These are phyloP conservation scores for Lipophrys pholis DNA, from an alignment of 2,113 vertebrate species.

Conservation along the genomic window DNA sequence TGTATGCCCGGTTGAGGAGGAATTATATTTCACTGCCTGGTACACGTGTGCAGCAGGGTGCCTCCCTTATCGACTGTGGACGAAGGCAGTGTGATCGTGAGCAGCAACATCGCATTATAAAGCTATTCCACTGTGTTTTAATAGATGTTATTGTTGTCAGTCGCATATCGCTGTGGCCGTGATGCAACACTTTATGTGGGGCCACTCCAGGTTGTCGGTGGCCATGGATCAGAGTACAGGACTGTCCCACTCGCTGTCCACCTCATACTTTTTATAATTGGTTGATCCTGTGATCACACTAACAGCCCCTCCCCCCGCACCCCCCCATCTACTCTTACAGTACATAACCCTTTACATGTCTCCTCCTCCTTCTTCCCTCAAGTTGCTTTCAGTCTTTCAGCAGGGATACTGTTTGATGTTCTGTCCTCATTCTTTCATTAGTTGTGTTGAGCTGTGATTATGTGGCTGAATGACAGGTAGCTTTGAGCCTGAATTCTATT, in stretches of 20 bases:
- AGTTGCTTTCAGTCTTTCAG: slow-evolving; percentile 25
- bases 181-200: background rate
- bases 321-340: slow-evolving; percentile 34
- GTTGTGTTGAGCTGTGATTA: slow-evolving; percentile 30
- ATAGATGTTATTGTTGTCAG: background rate
- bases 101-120: slow-evolving; percentile 8
- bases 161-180: background rate
- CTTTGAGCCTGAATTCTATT: slow-evolving; percentile 60
- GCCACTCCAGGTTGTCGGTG: slow-evolving; percentile 19
- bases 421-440: slow-evolving; percentile 69
- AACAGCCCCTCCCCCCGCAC: slow-evolving; percentile 24
- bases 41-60: slow-evolving; percentile 4
- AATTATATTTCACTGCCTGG: background rate
- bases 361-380: slow-evolving; percentile 28
- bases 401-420: slow-evolving; percentile 49
- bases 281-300: slow-evolving; percentile 49
- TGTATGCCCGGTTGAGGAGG: slow-evolving; percentile 1
- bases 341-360: slow-evolving; percentile 24
- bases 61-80: slow-evolving; percentile 14
- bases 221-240: background rate
- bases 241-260: slow-evolving; percentile 19
- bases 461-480: slow-evolving; percentile 31
- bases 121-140: slow-evolving; percentile 1
- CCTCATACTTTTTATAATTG: slow-evolving; percentile 44
- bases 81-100: background rate